These are phyloP conservation scores for Pseudomyrmex cubaensis DNA, from an alignment of 1,140 invertebrate species.

Conservation along the genomic window DNA sequence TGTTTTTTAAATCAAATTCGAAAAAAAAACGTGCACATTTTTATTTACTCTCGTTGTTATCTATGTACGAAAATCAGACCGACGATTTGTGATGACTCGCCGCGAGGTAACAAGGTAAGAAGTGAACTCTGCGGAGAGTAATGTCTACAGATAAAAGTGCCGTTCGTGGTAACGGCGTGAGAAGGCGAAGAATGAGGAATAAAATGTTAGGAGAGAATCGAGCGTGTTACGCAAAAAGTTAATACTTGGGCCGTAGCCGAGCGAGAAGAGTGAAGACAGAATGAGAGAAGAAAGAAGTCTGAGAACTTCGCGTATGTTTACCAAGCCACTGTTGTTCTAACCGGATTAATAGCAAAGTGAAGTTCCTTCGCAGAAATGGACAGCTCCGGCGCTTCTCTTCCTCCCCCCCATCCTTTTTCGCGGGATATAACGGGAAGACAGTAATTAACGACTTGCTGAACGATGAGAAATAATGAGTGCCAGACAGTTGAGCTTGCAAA, in stretches of 20 bases:
- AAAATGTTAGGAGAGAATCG: slow-evolving; percentile 40
- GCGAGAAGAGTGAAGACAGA: slow-evolving; percentile 42
- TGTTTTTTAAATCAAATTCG: no score
- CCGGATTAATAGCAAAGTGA: slow-evolving; percentile 77
- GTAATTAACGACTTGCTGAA: slow-evolving; percentile 70
- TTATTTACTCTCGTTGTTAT: slow-evolving; percentile 8
- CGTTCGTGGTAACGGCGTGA: slow-evolving; percentile 5
- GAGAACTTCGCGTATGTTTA: slow-evolving; percentile 74
- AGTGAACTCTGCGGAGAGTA: slow-evolving; percentile 34
- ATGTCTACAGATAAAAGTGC: slow-evolving; percentile 43
- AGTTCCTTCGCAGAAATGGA: slow-evolving; percentile 71
- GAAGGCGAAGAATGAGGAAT: slow-evolving; percentile 37
- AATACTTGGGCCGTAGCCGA: slow-evolving; percentile 40
- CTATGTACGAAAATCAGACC: slow-evolving; percentile 42
- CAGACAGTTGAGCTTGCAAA: slow-evolving; percentile 56
- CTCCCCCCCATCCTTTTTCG: slow-evolving; percentile 28
- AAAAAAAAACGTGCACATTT: not conserved
- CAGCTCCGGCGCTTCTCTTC: slow-evolving; percentile 9
- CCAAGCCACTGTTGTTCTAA: slow-evolving; percentile 71
- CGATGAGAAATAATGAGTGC: slow-evolving; percentile 70
- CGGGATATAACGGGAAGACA: slow-evolving; percentile 63
- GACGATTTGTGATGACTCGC: slow-evolving; percentile 36
- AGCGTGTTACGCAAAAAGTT: slow-evolving; percentile 56
- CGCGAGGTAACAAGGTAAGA: slow-evolving; percentile 32
- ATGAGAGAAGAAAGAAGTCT: slow-evolving; percentile 44